These are phyloP conservation scores for Euproctis similis DNA, from an alignment of 2,888 invertebrate genomes.

Conservation along the genomic window DNA sequence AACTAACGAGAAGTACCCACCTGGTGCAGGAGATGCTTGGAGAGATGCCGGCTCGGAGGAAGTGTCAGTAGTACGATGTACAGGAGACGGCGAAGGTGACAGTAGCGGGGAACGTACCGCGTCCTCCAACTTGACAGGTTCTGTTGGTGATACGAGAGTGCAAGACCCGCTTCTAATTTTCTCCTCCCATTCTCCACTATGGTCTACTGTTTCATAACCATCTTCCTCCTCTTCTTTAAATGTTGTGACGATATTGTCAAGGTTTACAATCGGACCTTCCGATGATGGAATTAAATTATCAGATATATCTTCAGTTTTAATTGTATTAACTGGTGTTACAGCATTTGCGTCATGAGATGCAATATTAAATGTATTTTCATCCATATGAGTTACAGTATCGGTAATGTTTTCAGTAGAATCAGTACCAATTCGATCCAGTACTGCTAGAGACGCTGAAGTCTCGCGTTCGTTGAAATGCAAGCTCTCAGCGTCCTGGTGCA, in stretches of 20 bases:
- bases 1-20: constrained; percentile 37
- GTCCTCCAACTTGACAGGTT: constrained; percentile 38
- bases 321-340: constrained; percentile 28
- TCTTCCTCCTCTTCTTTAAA: constrained; percentile 42
- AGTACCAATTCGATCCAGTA: constrained; percentile 25
- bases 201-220: constrained; percentile 49
- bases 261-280: constrained; percentile 32
- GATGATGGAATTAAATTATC: constrained; percentile 29
- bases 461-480: constrained; percentile 23
- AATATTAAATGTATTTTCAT: constrained; percentile 20
- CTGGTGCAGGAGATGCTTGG: constrained; percentile 50
- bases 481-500: constrained; percentile 33
- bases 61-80: constrained; percentile 40
- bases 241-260: constrained; percentile 38
- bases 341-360: constrained; percentile 34
- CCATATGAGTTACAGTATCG: constrained; percentile 23
- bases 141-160: constrained; percentile 52
- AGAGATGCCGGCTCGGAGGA: constrained; percentile 39
- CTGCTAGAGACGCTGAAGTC: constrained; percentile 33
- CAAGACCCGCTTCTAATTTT: constrained; percentile 57
- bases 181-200: constrained; percentile 53
- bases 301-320: constrained; percentile 29
- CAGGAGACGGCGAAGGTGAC: constrained; percentile 58
- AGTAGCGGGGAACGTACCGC: constrained; percentile 45
- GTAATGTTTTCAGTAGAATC: constrained; percentile 24